Evolutionary conservation across 2,888 invertebrate genomes (phyloP), one percentile per base, ranked within the genome.

Genomic region (Criorhina ranunculi): DNA sequence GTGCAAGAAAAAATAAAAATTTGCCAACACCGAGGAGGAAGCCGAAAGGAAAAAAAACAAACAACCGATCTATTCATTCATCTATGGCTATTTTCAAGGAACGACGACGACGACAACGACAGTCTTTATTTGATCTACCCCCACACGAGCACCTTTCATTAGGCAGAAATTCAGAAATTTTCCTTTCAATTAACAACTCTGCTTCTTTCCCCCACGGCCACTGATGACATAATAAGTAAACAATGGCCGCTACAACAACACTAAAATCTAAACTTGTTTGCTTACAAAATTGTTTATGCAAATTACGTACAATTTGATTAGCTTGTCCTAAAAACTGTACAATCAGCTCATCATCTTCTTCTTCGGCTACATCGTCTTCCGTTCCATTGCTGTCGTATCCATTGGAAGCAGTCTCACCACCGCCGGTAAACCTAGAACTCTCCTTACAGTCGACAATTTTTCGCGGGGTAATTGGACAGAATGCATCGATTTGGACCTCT

Each of bases 271-370:
- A 51, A 81, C 51, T 55, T 24, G 55, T 77, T 64, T 69, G 62
- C 81, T 77, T 51, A 77, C 57, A 29, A 70, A 76, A 77, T 59
- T 72, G 37, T 24, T 57, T 72, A 86, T 82, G 79, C 64, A 85
- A 79, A 81, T 77, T 73, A 88, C 89, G 88, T 91, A 91, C 91
- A 88, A 90, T 90, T 87, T 88, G 88, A 89, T 90, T 90, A 55
- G 89, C 88, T 88, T 89, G 89, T 80, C 89, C 91, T 85, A 91
- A 87, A 87, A 90, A 90, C 81, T 90, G 89, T 40, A 90, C 89
- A 82, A 91, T 88, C 46, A 89, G 82, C 86, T 89, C 89, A 86
- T 90, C 89, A 37, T 90, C 89, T 60, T 90, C 89, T 60, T 89
- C 88, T 59, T 88, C 87, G 53, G 78, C 81, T 66, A 86, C 86